Evolutionary conservation across 2,888 invertebrate species (phyloP).

Genomic region (Drosophila tripunctata): DNA sequence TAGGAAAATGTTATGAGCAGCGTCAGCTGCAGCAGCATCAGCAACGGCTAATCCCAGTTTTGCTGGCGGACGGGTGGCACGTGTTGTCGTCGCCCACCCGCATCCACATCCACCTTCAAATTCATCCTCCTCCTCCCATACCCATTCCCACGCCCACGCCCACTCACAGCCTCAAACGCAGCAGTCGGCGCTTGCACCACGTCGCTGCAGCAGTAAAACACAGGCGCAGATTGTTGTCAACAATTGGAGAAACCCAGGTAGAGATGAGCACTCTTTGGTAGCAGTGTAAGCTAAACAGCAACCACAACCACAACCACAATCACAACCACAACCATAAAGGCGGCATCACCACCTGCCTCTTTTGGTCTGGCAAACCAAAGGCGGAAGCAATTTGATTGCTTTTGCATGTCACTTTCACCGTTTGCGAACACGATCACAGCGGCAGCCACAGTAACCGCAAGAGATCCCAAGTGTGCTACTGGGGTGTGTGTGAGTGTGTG

Average conservation of each 20-base stretch:
- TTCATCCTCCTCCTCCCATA: no score
- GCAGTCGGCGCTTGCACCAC: no score
- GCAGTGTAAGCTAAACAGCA: background rate
- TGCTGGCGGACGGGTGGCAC: conserved; percentile 52
- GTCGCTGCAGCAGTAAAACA: conserved; percentile 8
- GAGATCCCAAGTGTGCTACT: conserved; percentile 40
- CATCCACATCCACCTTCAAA: conserved; percentile 17
- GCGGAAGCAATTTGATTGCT: conserved; percentile 77
- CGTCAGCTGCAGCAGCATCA: conserved; percentile 18
- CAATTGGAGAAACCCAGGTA: conserved; percentile 59
- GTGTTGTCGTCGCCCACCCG: conserved; percentile 55
- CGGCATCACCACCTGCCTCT: conserved; percentile 37
- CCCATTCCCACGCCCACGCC: conserved; percentile 2
- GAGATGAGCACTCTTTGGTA: conserved; percentile 17
- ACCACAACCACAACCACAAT: conserved; percentile 4
- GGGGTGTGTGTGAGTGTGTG: conserved; percentile 16
- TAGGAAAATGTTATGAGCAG: conserved; percentile 54
- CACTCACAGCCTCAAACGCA: conserved; percentile 9
- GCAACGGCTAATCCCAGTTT: conserved; percentile 57
- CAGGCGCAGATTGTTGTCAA: conserved; percentile 33
- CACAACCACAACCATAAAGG: background rate
- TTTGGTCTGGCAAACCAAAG: conserved; percentile 41
- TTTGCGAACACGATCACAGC: conserved; percentile 45
- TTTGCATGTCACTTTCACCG: conserved; percentile 84
- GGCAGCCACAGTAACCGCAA: conserved; percentile 1